Evolutionary conservation across 2,797 vertebrate genomes (phyloP), one percentile per base, ranked within the genome.

Genomic region (Paramormyrops hopkinsi): DNA sequence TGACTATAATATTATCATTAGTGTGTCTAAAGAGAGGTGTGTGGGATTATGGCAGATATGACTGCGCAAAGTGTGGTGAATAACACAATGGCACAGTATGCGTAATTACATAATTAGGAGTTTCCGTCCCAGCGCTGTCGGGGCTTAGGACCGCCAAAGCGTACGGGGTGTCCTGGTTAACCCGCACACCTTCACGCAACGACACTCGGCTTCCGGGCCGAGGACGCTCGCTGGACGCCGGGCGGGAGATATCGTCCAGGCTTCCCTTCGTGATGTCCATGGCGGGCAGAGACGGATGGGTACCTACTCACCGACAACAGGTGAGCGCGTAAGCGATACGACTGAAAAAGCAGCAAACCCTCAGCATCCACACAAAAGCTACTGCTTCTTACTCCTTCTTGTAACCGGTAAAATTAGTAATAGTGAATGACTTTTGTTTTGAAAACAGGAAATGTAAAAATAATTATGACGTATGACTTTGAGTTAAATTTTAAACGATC

Each of bases 251-350:
- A 88, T 94, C 93, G 56, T 97, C 97, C 87, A 97, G 92, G 89
- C 88, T 95, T 4, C 96, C 95, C 92, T 91, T 96, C 89, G 93
- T 94, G 85, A 97, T 96, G 94, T 97, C 95, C 97, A 98, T 97
- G 79, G 19, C 84, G 65, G 59, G 3, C 44, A 48, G 29, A 11
- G 25, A 5, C 53, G 6, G 37, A 44, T 1, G 69, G 33, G 69
- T 37, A 17, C 2, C 29, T 6, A 12, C 29, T 37, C 12, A 33
- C 65, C 65, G 29, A 65, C 25, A 86, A 22, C 22, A 51, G 17
- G 14, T 86, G 84, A 76, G 69, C 14, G 69, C 17, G 29, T 76
- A 41, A 76, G 69, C 33, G 69, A 76, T 29, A 76, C 33, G 3
- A 41, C 33, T 17, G 69, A 41, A 41, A 76, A 76, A 19, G 29